phyloP scores from a whole-genome alignment of 2,797 vertebrate species.

The Chelidonichthys spinosus region DNA sequence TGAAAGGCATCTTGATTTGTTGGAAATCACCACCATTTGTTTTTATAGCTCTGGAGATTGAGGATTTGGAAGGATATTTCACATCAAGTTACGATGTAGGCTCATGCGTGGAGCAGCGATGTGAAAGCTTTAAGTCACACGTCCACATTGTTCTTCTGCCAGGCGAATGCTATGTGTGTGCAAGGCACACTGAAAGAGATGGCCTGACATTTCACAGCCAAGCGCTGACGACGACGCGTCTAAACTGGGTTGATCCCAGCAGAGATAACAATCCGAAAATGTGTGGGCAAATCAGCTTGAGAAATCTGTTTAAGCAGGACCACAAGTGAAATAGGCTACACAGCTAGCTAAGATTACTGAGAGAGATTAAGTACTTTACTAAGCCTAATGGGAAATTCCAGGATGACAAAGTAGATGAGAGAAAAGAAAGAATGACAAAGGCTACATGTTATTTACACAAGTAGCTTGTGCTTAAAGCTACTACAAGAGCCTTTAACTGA shows the following conservation, averaged over 20 bases:
- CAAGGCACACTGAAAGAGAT: not conserved
- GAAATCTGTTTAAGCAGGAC: not conserved
- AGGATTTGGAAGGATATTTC: conserved; percentile 40
- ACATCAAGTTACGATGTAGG: conserved; percentile 49
- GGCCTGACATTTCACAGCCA: not conserved
- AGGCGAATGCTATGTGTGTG: not conserved
- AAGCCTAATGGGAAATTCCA: not conserved
- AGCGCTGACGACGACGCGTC: not conserved
- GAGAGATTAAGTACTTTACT: not conserved
- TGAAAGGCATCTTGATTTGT: conserved; percentile 68
- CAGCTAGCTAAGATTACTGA: not conserved
- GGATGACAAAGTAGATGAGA: not conserved
- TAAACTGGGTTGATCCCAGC: not conserved
- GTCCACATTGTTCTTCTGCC: conserved; percentile 25
- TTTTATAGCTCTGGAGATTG: conserved; percentile 59
- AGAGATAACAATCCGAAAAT: not conserved
- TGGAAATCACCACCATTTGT: conserved; percentile 69
- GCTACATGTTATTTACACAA: not conserved
- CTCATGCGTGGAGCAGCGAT: conserved; percentile 34
- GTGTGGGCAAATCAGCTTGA: not conserved
- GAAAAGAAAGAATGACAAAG: not conserved
- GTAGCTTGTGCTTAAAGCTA: not conserved
- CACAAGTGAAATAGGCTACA: not conserved
- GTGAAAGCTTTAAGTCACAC: conserved; percentile 11
- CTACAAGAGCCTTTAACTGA: not conserved